phyloP scores from a whole-genome alignment of 2,113 vertebrate genomes.

The Bos javanicus region DNA sequence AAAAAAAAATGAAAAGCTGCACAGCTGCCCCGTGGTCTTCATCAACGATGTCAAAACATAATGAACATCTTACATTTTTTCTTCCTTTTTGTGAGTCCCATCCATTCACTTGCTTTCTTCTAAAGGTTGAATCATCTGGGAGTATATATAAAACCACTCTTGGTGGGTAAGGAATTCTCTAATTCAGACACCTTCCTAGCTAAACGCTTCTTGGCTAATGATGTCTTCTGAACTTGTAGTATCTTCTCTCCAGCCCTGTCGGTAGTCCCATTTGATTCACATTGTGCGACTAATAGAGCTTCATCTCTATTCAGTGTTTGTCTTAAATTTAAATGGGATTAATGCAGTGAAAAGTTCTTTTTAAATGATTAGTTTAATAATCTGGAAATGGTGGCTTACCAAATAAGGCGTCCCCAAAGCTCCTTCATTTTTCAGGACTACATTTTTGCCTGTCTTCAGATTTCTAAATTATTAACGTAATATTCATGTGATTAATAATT shows the following conservation, averaged over 20 bases:
- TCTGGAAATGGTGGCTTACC: conserved; percentile 71
- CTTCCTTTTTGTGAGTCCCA: background rate
- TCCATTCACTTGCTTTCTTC: background rate
- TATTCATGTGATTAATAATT: conserved; percentile 41
- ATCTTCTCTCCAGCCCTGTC: conserved; percentile 41
- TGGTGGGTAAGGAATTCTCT: background rate
- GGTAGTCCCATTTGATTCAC: conserved; percentile 70
- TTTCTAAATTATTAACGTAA: conserved; percentile 31
- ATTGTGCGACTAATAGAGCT: conserved; percentile 73
- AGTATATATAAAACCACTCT: background rate
- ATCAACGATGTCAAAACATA: background rate
- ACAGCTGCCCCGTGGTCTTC: background rate
- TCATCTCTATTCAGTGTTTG: conserved; percentile 66
- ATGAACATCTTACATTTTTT: background rate
- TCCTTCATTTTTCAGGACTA: conserved; percentile 19
- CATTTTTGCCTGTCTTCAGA: background rate
- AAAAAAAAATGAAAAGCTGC: background rate
- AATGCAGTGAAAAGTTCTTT: conserved; percentile 77
- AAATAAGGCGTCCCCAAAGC: conserved; percentile 44
- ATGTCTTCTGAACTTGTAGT: conserved; percentile 29
- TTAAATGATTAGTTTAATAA: conserved; percentile 79
- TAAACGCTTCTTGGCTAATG: background rate
- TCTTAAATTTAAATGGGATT: conserved; percentile 78
- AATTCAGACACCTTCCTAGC: background rate
- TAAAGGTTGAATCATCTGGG: background rate